Percentiles rank a stretch among this genome's conserved stretches.
Conservation (phyloP, 2,888 invertebrate species). For the Phlogophora meticulosa region DNA sequence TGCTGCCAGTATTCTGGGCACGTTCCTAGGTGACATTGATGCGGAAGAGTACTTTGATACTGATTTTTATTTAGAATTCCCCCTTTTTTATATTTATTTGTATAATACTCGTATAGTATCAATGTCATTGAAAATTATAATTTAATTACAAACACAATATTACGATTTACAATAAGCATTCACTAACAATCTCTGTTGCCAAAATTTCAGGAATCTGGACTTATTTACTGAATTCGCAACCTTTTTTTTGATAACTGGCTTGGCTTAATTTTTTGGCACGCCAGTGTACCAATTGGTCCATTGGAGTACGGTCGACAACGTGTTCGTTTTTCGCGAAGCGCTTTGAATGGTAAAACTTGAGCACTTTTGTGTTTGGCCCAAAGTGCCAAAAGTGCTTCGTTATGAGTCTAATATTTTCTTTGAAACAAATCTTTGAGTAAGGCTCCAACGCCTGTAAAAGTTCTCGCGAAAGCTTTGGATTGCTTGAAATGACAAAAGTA, state of each 20-base stretch:
- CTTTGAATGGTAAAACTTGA: constrained; percentile 35
- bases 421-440: not conserved
- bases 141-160: constrained; percentile 26
- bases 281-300: constrained; percentile 47
- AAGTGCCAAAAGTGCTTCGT: constrained; percentile 26
- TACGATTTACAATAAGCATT: constrained; percentile 15
- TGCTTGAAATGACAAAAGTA: no score
- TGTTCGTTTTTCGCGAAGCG: constrained; percentile 37
- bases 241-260: constrained; percentile 31
- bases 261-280: constrained; percentile 57
- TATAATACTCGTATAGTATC: no score
- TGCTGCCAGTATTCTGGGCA: no score
- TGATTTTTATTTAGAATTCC: no score
- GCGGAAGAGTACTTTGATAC: no score
- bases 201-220: constrained; percentile 35
- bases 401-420: constrained; percentile 4
- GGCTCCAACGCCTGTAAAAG: not conserved
- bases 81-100: no score
- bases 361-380: constrained; percentile 15
- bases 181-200: constrained; percentile 35
- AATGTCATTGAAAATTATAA: no score
- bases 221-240: constrained; percentile 45
- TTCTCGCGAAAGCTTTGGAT: not conserved
- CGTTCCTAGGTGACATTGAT: no score
- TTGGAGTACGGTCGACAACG: constrained; percentile 26